Conservation (phyloP, 1,140 invertebrate species). For the Plectrocnemia conspersa region DNA sequence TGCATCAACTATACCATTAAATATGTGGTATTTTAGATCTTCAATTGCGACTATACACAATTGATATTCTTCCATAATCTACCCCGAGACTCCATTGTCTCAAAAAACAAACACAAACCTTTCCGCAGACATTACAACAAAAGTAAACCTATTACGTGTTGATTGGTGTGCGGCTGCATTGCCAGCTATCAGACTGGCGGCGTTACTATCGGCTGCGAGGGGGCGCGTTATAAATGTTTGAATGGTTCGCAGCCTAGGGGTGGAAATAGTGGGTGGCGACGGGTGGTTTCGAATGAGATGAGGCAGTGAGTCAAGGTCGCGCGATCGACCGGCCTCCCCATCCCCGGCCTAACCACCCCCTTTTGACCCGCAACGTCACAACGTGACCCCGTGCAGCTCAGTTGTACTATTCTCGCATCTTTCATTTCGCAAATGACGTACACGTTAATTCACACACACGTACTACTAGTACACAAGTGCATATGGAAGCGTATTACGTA, state of each 20-base stretch:
- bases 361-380: neutral
- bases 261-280: neutral
- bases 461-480: no score
- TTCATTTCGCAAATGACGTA: neutral
- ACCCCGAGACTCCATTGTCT: neutral
- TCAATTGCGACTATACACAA: no score
- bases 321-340: constrained; percentile 20
- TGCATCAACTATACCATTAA: no score
- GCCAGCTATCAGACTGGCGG: neutral
- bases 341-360: neutral
- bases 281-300: constrained; percentile 1
- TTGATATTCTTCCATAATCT: no score
- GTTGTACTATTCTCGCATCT: neutral
- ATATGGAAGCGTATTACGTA: no score
- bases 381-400: neutral
- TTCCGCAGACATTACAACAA: neutral
- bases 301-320: constrained; percentile 29
- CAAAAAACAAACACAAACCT: neutral
- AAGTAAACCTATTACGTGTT: no score
- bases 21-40: no score
- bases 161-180: no score
- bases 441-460: no score
- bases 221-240: constrained; percentile 8
- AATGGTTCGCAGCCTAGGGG: constrained; percentile 1
- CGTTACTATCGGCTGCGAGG: constrained; percentile 8